A percentile compares a stretch with the other conserved stretches of the same genome.
These are phyloP conservation scores for Isichthys henryi DNA, from an alignment of 2,113 vertebrate genomes.

Conservation along the genomic window DNA sequence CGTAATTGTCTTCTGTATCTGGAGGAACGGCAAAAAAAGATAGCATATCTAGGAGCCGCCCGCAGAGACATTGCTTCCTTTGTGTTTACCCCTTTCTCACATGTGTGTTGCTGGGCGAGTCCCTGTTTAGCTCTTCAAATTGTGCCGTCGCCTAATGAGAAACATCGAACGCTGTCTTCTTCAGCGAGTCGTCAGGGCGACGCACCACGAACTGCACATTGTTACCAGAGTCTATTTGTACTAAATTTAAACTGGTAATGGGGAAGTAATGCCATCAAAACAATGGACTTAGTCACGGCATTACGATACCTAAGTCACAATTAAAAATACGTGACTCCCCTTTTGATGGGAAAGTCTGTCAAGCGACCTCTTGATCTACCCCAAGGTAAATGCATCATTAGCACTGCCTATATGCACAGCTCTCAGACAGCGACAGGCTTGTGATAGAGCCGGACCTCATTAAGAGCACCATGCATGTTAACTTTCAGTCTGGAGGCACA, in stretches of 20 bases:
- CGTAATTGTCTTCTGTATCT: neutral
- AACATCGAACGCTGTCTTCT: neutral
- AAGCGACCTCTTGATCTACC: neutral
- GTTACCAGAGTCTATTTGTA: neutral
- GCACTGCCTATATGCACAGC: neutral
- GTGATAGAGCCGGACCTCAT: slow-evolving; percentile 13
- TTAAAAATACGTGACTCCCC: neutral
- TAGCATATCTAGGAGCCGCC: neutral
- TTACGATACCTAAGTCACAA: neutral
- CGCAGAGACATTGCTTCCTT: neutral
- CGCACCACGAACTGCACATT: neutral
- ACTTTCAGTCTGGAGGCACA: slow-evolving; percentile 14
- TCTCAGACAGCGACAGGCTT: neutral
- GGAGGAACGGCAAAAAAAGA: neutral
- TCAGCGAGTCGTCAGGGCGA: neutral
- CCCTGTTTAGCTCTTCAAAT: neutral
- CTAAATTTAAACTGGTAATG: neutral
- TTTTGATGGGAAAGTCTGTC: neutral
- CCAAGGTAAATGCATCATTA: neutral
- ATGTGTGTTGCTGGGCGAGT: neutral
- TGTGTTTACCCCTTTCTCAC: neutral
- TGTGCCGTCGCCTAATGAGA: neutral
- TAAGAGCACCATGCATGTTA: slow-evolving; percentile 8
- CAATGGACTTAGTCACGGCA: neutral
- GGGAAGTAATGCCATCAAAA: neutral